phyloP scores from a whole-genome alignment of 2,113 vertebrate genomes.

The Barnardius zonarius region DNA sequence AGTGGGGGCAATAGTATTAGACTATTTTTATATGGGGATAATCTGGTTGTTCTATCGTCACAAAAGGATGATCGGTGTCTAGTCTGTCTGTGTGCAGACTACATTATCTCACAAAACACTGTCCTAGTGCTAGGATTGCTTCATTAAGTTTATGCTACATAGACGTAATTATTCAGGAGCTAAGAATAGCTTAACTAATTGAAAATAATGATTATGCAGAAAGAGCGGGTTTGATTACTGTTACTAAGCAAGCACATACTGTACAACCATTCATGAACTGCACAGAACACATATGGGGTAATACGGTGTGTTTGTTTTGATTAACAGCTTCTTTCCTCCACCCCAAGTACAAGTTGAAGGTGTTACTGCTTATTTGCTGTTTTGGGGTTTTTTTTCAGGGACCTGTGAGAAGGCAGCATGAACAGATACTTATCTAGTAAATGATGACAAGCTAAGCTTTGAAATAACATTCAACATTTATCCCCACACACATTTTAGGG shows the following conservation, averaged over 20 bases:
- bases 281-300: background rate
- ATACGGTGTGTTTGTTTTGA: background rate
- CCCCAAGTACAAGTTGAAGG: background rate
- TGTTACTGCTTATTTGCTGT: background rate
- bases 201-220: constrained; percentile 55
- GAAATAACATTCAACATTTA: constrained; percentile 8
- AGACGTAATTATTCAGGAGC: constrained; percentile 39
- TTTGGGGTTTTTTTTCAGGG: background rate
- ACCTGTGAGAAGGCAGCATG: background rate
- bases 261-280: constrained; percentile 31
- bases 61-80: constrained; percentile 23
- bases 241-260: background rate
- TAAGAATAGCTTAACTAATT: constrained; percentile 64
- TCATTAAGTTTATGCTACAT: constrained; percentile 49
- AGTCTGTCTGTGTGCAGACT: constrained; percentile 39
- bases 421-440: background rate
- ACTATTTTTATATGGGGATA: background rate
- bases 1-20: background rate
- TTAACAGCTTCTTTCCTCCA: background rate
- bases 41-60: constrained; percentile 1
- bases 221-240: constrained; percentile 20
- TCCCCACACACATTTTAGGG: constrained; percentile 15
- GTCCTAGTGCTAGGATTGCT: constrained; percentile 29
- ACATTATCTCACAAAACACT: constrained; percentile 15
- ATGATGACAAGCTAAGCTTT: constrained; percentile 13